Evolutionary conservation across 2,113 vertebrate species (phyloP), one percentile per base, ranked within the genome.

Genomic region (Callopanchax toddi): DNA sequence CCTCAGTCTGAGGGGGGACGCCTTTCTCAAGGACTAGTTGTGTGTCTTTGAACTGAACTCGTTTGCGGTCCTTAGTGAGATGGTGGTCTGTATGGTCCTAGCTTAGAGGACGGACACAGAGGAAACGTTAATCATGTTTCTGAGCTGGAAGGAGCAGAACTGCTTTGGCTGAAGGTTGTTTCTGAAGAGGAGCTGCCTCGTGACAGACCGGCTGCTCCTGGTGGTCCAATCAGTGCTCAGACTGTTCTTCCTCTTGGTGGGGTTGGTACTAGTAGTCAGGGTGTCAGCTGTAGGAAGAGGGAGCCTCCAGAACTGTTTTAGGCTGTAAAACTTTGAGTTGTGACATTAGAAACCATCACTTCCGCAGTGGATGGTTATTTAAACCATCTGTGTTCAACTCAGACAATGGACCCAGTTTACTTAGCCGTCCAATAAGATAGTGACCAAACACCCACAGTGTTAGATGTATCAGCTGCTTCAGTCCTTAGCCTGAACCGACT

Each of bases 1-100:
- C 54, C 75, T 82, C 52, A 69, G 82, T 75, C 59, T 74, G 56
- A 81, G 68, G 71, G 52, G 81, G 65, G 72, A 76, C 60, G 68
- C 71, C 71, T 84, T 84, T 82, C 62, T 66, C 32, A 76, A 72
- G 15, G 74, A 32, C 36, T 10, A 18, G 45, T 10, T 60, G 20
- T 45, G 39, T 34, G n/a, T 59, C 18, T 45, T 34, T 25, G 11
- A 45, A 36, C 26, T 21, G n/a, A 18, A 3, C 2, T 13, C 34
- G 10, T 36, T 18, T 49, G 44, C 23, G 20, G 45, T 36, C 37
- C 59, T 61, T 39, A 26, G 34, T 50, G 2, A 23, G 34, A 46
- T 46, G 57, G 18, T 34, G 42, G 26, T 58, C 10, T 15, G 40
- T 15, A 11, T 17, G 22, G 37, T 21, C n/a, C 16, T 5, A 12